Conservation (phyloP, 2,888 invertebrate species). For the Aquatica leii region DNA sequence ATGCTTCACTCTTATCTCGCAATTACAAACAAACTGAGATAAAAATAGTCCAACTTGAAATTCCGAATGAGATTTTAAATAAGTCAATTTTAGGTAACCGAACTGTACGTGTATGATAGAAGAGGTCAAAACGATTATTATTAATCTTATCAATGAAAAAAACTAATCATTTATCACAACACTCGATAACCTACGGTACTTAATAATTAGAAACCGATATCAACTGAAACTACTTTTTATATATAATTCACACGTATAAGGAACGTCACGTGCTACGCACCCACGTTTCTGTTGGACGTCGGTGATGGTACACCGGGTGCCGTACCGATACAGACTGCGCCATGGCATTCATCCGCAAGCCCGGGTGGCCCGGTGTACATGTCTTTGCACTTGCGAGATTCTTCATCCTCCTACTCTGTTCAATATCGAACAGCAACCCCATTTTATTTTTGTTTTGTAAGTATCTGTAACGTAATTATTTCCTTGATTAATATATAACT, state of each 20-base stretch:
- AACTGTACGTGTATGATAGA: background rate
- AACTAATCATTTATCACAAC: background rate
- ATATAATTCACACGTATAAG: slow-evolving; percentile 22
- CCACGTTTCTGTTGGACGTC: slow-evolving; percentile 27
- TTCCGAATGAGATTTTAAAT: too few relatives aligned
- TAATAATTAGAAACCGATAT: background rate
- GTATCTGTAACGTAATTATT: slow-evolving; percentile 25
- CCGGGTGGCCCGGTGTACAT: slow-evolving; percentile 30
- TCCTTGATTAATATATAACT: slow-evolving; percentile 16
- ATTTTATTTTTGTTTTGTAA: slow-evolving; percentile 27
- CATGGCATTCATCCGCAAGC: slow-evolving; percentile 26
- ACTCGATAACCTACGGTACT: background rate
- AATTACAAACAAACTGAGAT: slow-evolving; percentile 10
- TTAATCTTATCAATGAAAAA: slow-evolving; percentile 6
- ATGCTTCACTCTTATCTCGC: background rate
- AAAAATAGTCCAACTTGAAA: slow-evolving; percentile 3
- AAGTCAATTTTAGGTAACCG: slow-evolving; percentile 2
- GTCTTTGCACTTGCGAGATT: slow-evolving; percentile 34
- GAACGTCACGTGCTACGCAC: slow-evolving; percentile 29
- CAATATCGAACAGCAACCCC: slow-evolving; percentile 33
- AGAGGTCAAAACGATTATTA: background rate
- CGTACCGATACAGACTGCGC: slow-evolving; percentile 34
- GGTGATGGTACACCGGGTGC: slow-evolving; percentile 27
- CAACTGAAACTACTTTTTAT: background rate
- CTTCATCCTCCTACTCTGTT: slow-evolving; percentile 31